phyloP scores from a whole-genome alignment of 2,797 vertebrate genomes.

The Linurgus olivaceus region DNA sequence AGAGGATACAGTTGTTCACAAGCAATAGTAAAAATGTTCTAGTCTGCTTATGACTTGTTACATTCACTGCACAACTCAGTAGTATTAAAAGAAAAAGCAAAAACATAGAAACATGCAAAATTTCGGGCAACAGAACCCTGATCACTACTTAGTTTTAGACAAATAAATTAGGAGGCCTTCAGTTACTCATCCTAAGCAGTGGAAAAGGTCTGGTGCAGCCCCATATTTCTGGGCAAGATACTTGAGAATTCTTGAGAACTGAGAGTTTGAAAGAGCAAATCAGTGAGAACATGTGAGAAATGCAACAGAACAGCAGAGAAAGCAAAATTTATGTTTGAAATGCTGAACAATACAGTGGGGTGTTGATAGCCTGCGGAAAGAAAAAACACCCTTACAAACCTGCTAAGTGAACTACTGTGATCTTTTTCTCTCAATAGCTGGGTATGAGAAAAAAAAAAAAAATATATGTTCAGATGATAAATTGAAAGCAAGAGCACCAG shows the following conservation, averaged over 20 bases:
- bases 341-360: background rate
- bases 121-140: background rate
- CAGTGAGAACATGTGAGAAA: background rate
- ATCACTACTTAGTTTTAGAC: background rate
- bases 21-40: background rate
- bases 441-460: constrained; percentile 25
- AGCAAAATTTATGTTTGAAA: constrained; percentile 8
- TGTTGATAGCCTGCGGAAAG: background rate
- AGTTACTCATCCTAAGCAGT: background rate
- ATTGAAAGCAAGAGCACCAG: background rate
- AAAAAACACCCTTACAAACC: background rate
- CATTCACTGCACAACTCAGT: background rate
- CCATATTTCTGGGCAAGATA: background rate
- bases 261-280: background rate
- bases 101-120: background rate
- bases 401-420: constrained; percentile 16
- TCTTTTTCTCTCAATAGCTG: constrained; percentile 10
- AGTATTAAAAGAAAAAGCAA: background rate
- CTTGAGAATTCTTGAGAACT: background rate
- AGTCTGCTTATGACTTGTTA: background rate
- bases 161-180: background rate
- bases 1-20: background rate
- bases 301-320: background rate
- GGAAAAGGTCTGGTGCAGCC: background rate
- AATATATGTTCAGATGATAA: background rate